A percentile compares a stretch with the other conserved stretches of the same genome.
These are phyloP conservation scores for Lepisosteus oculatus DNA, from an alignment of 2,113 vertebrate species.

Conservation along the genomic window DNA sequence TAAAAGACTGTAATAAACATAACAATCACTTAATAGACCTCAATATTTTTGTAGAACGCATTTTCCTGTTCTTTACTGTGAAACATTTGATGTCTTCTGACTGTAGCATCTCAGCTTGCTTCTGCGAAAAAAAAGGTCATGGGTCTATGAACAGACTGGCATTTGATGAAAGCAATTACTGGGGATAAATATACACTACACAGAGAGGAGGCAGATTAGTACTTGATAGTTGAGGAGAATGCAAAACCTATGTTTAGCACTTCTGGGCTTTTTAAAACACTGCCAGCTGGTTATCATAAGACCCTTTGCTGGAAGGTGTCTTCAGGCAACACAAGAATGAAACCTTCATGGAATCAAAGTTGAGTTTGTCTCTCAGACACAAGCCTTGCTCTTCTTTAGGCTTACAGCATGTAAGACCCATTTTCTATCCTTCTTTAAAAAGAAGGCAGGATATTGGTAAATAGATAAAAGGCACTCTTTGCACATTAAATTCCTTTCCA, in stretches of 20 bases:
- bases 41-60: background rate
- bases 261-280: slow-evolving; percentile 24
- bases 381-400: background rate
- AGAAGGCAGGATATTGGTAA: background rate
- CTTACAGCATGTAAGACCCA: background rate
- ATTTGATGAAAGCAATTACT: slow-evolving; percentile 55
- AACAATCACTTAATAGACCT: no score
- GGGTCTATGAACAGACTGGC: slow-evolving; percentile 21
- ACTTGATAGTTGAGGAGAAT: slow-evolving; percentile 25
- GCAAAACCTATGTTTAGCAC: slow-evolving; percentile 38
- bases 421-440: background rate
- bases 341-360: background rate
- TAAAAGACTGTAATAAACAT: no score
- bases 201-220: slow-evolving; percentile 35
- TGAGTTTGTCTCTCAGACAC: background rate
- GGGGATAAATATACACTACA: slow-evolving; percentile 49
- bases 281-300: slow-evolving; percentile 27
- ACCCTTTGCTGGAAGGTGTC: slow-evolving; percentile 3
- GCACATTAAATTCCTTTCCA: no score
- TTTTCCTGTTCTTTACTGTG: background rate
- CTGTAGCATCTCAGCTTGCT: background rate
- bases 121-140: slow-evolving; percentile 26
- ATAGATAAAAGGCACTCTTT: no score
- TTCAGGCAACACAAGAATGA: background rate
- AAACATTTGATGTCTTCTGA: background rate